These are phyloP conservation scores for Sebastes steindachneri DNA, from an alignment of 2,797 vertebrate genomes.

Conservation along the genomic window DNA sequence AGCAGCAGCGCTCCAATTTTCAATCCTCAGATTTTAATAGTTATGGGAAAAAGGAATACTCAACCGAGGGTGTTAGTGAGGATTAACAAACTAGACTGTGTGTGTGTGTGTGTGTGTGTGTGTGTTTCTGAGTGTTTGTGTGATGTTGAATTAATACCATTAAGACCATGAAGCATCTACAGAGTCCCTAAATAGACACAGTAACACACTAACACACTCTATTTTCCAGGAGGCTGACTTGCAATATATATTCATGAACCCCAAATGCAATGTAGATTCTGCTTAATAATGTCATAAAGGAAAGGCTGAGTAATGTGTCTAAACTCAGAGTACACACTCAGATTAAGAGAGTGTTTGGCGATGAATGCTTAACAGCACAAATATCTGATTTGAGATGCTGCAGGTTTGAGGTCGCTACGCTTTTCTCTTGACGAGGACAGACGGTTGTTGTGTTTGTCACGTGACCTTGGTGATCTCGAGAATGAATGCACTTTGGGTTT, in stretches of 20 bases:
- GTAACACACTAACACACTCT: conserved; percentile 51
- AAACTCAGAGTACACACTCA: conserved; percentile 20
- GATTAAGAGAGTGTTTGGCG: conserved; percentile 23
- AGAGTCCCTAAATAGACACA: conserved; percentile 49
- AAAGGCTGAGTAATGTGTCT: conserved; percentile 41
- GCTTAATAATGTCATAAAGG: conserved; percentile 40
- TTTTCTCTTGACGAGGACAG: background rate
- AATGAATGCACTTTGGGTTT: conserved; percentile 16
- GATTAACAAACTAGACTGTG: conserved; percentile 32
- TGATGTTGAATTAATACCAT: conserved; percentile 42
- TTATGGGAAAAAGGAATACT: conserved; percentile 17
- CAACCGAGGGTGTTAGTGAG: background rate
- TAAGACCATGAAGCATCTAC: conserved; percentile 44
- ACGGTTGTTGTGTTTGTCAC: background rate
- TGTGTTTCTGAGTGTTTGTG: background rate
- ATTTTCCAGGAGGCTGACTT: conserved; percentile 66
- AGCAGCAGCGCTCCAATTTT: background rate
- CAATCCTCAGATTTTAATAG: conserved; percentile 23
- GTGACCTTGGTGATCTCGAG: background rate
- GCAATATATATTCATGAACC: conserved; percentile 73
- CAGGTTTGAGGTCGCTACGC: background rate
- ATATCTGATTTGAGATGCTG: conserved; percentile 27
- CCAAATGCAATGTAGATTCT: conserved; percentile 47
- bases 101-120: background rate
- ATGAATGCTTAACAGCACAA: conserved; percentile 29